Conservation (phyloP, 2,888 invertebrate genomes). For the Morpho helenor region DNA sequence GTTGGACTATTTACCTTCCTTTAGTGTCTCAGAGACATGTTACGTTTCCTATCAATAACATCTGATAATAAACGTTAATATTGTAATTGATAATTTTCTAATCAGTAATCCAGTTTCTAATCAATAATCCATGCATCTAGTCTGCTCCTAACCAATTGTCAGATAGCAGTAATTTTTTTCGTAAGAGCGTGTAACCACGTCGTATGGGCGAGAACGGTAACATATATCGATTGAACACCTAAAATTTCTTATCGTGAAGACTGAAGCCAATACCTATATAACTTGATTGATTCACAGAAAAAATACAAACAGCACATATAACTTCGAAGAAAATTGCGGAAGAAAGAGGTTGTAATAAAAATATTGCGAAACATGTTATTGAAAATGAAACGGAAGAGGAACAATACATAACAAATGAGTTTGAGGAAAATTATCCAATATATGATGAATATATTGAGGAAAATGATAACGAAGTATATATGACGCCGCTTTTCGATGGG, state of each 20-base stretch:
- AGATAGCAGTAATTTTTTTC: no score
- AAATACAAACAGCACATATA: conserved; percentile 39
- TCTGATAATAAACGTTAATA: no score
- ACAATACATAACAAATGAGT: conserved; percentile 45
- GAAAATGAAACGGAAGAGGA: conserved; percentile 40
- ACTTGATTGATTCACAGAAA: conserved; percentile 58
- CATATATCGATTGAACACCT: not conserved
- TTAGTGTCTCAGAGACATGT: no score
- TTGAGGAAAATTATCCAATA: conserved; percentile 48
- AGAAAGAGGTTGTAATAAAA: conserved; percentile 31
- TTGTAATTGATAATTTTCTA: no score
- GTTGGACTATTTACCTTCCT: no score
- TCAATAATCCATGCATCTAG: no score
- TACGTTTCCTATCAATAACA: no score
- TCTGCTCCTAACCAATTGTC: no score
- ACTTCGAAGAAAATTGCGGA: conserved; percentile 30
- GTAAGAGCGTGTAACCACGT: no score
- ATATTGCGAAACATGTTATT: conserved; percentile 33
- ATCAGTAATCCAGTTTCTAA: no score
- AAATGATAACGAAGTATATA: conserved; percentile 47
- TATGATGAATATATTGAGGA: conserved; percentile 55
- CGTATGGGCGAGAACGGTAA: no score
- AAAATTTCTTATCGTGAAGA: conserved; percentile 25
- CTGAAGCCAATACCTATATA: conserved; percentile 14
- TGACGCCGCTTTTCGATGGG: conserved; percentile 66